Base-by-base conservation (phyloP, 2,888 invertebrate genomes). In the Apomyelois bistriatella region DNA sequence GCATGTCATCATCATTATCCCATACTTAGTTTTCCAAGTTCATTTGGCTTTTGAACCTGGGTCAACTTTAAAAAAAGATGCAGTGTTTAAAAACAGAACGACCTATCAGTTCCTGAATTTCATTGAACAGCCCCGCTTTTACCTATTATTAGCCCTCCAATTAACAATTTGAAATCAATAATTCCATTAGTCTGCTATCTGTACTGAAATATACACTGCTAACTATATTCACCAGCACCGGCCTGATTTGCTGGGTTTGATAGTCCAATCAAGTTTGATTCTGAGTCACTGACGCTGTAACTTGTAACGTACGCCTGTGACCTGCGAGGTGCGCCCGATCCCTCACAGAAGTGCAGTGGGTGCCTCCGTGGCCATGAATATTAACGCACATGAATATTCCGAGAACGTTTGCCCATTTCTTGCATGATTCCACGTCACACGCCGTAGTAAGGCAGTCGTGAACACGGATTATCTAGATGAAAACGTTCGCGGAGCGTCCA, bases 321-420 rank as follows among this genome's bases (percentile, higher is more conserved):
- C 9, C 32, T 46, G 38, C 12, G n/a, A n/a, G n/a, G n/a, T n/a
- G n/a, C 22, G 22, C 22, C 30, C n/a, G 69, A 70, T 68, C 71
- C 71, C 68, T 65, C 65, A 58, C 70, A 67, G 63, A 58, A 78
- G 77, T 72, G 76, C 74, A 73, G 70, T 78, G 78, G 79, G 79
- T 80, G 76, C 66, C 22, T 60, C 54, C 72, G 71, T 66, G 70
- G 73, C 75, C 73, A 84, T 87, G 85, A 85, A 87, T 87, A 85
- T 87, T 85, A 86, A 86, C 76, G 70, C 73, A 70, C 78, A 83
- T 85, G 85, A 83, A 87, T 87, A 85, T 85, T 84, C 83, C 67
- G 55, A 74, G 71, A 74, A 69, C 76, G 82, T 82, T 82, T 84
- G 83, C 80, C 69, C 84, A 81, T 83, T 85, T 84, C 82, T 80